Percentiles rank a stretch among this genome's conserved stretches.
Conservation (phyloP, 1,140 invertebrate species). For the Sycobia sp. region DNA sequence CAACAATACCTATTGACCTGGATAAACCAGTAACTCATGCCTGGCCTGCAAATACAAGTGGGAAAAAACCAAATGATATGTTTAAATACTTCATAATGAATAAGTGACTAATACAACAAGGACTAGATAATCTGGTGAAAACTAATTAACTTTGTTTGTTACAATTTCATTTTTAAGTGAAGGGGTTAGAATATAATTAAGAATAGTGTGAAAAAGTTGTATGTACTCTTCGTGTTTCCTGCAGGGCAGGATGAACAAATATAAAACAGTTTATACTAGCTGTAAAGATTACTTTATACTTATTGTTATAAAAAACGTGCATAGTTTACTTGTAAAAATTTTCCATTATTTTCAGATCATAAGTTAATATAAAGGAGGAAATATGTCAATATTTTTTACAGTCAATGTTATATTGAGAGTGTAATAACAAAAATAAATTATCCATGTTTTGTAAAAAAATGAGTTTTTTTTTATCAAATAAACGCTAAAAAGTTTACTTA, state of each 20-base stretch:
- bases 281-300: conserved; percentile 35
- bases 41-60: conserved; percentile 50
- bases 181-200: conserved; percentile 24
- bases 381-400: conserved; percentile 37
- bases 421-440: conserved; percentile 33
- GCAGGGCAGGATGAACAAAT: conserved; percentile 34
- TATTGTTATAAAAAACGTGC: conserved; percentile 33
- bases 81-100: conserved; percentile 58
- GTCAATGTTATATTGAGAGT: conserved; percentile 33
- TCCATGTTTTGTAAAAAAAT: conserved; percentile 34
- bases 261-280: conserved; percentile 27
- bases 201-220: conserved; percentile 22
- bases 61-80: conserved; percentile 58
- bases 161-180: conserved; percentile 29
- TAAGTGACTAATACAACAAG: conserved; percentile 51
- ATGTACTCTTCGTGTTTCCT: conserved; percentile 28
- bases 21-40: conserved; percentile 51
- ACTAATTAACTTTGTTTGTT: conserved; percentile 29
- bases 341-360: conserved; percentile 34
- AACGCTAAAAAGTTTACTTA: no score
- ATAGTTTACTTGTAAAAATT: conserved; percentile 36
- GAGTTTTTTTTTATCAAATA: no score
- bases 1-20: conserved; percentile 50
- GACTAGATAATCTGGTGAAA: conserved; percentile 28
- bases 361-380: conserved; percentile 25